Percentiles rank a stretch among this genome's conserved stretches.
Evolutionary conservation across 2,888 invertebrate genomes (phyloP).

Genomic region (Trypoxylon attenuatum): DNA sequence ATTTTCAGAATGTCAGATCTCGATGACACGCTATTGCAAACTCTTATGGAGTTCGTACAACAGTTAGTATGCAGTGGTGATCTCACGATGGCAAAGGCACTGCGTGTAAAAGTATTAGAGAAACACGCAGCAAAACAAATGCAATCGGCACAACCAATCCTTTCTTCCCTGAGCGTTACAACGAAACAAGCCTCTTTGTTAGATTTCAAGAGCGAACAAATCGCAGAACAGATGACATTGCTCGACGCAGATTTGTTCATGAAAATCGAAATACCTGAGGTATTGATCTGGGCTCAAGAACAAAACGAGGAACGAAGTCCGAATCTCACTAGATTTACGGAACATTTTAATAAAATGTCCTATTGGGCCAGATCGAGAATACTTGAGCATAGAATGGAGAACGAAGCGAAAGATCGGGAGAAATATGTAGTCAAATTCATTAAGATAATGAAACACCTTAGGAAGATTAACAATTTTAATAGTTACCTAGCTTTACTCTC

Average conservation of each 20-base stretch:
- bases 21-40: constrained; percentile 85
- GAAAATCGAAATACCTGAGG: constrained; percentile 97
- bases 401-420: constrained; percentile 96
- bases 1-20: constrained; percentile 86
- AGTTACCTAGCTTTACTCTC: constrained; percentile 97
- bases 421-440: constrained; percentile 96
- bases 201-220: constrained; percentile 94
- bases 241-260: constrained; percentile 96
- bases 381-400: constrained; percentile 81
- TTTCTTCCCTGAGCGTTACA: constrained; percentile 77
- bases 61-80: constrained; percentile 94
- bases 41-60: constrained; percentile 94
- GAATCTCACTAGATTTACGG: constrained; percentile 96
- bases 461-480: constrained; percentile 99
- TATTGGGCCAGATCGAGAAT: constrained; percentile 98
- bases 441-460: constrained; percentile 97
- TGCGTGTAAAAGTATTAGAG: constrained; percentile 93
- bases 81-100: constrained; percentile 90
- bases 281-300: constrained; percentile 97
- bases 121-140: constrained; percentile 82
- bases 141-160: constrained; percentile 73
- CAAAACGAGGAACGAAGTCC: constrained; percentile 98
- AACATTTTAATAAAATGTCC: constrained; percentile 99
- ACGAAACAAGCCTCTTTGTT: constrained; percentile 82
- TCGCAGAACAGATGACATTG: constrained; percentile 99